Evolutionary conservation across 1,140 invertebrate species (phyloP).

Genomic region (Zaprionus kolodkinae): DNA sequence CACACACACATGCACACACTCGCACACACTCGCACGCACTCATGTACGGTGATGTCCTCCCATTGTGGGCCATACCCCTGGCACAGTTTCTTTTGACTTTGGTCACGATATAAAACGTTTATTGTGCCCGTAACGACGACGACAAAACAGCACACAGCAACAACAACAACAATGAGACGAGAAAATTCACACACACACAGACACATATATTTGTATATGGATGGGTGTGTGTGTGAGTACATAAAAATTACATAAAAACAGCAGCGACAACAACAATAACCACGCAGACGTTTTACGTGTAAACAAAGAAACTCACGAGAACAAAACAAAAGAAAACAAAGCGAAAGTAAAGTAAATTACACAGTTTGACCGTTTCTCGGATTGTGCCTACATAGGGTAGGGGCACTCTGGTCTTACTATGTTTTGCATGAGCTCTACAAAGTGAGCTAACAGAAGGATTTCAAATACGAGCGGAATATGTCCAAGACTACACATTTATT

Average conservation of each 20-base stretch:
- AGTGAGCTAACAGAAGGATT: too few species aligned
- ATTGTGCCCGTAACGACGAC: constrained; percentile 66
- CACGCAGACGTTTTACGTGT: constrained; percentile 53
- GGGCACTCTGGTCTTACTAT: background rate
- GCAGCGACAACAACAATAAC: constrained; percentile 41
- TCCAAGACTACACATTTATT: too few species aligned
- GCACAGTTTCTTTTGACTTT: constrained; percentile 81
- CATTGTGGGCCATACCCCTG: constrained; percentile 75
- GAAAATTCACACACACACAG: constrained; percentile 45
- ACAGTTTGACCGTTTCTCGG: constrained; percentile 5
- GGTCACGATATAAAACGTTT: constrained; percentile 81
- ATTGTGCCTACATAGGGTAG: background rate
- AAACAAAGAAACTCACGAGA: constrained; percentile 71
- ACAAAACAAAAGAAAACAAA: constrained; percentile 75
- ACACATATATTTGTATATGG: background rate
- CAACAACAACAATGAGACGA: constrained; percentile 38
- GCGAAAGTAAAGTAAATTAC: constrained; percentile 73
- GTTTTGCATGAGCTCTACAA: too few species aligned
- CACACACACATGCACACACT: constrained; percentile 30
- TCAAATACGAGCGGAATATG: too few species aligned
- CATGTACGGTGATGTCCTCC: constrained; percentile 30
- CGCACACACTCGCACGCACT: constrained; percentile 38
- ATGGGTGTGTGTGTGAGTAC: constrained; percentile 1
- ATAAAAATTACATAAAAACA: constrained; percentile 49
- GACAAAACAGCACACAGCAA: constrained; percentile 40